These are phyloP conservation scores for Emydoidea blandingii DNA, from an alignment of 2,797 vertebrate species.

Conservation along the genomic window DNA sequence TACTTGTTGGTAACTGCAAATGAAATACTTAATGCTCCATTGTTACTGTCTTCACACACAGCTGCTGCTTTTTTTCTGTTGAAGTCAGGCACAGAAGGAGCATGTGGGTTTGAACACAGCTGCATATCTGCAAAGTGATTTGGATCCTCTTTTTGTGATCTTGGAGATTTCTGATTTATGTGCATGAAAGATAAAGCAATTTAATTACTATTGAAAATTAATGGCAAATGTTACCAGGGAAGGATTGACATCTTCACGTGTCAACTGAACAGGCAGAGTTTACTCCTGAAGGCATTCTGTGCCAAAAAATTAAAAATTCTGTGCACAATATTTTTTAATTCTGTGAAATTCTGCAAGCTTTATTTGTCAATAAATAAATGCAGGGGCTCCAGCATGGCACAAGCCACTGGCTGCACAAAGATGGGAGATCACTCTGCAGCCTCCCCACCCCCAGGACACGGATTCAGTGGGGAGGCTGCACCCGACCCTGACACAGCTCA, in stretches of 20 bases:
- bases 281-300: no score
- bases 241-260: slow-evolving; percentile 40
- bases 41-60: slow-evolving; percentile 18
- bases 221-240: slow-evolving; percentile 37
- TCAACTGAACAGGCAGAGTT: not conserved
- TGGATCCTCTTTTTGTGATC: slow-evolving; percentile 6
- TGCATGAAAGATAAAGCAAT: slow-evolving; percentile 23
- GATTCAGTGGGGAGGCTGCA: no score
- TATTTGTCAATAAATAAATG: no score
- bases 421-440: no score
- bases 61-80: slow-evolving; percentile 27
- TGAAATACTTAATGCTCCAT: not conserved
- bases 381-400: no score
- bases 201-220: slow-evolving; percentile 41
- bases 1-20: not conserved
- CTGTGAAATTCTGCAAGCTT: no score
- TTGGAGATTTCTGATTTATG: slow-evolving; percentile 41
- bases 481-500: no score
- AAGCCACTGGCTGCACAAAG: no score
- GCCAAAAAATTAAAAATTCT: no score
- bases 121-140: not conserved
- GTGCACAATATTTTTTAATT: no score
- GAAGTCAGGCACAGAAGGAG: slow-evolving; percentile 14
- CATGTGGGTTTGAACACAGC: slow-evolving; percentile 41
- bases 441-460: no score